Evolutionary conservation across 2,797 vertebrate genomes (phyloP).

Genomic region (Lepus oiostolus): DNA sequence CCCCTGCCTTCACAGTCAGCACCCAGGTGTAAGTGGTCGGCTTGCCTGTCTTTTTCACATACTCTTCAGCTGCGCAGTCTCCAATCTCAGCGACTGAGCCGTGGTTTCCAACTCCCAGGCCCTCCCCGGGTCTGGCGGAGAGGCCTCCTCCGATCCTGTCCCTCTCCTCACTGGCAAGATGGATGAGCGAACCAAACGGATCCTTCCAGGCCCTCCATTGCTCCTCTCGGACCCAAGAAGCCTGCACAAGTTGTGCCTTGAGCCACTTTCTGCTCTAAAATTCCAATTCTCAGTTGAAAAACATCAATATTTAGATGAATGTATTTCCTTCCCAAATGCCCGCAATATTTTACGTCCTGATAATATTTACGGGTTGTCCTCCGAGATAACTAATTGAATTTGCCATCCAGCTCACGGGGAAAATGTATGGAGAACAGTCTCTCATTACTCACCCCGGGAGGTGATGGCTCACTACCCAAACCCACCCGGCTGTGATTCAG

Average conservation of each 20-base stretch:
- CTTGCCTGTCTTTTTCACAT: background rate
- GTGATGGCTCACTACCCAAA: conserved; percentile 73
- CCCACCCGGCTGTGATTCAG: conserved; percentile 59
- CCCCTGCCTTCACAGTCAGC: background rate
- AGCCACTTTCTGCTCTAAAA: background rate
- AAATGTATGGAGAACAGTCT: conserved; percentile 73
- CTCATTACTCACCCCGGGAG: conserved; percentile 77
- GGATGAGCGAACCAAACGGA: background rate
- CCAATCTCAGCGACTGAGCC: rapidly evolving
- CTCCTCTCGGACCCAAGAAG: background rate
- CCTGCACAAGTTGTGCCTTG: background rate
- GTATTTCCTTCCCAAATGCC: conserved; percentile 77
- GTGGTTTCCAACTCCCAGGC: background rate
- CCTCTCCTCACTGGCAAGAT: background rate
- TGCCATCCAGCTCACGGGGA: conserved; percentile 73
- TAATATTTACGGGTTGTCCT: conserved; percentile 76
- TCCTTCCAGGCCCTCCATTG: rapidly evolving
- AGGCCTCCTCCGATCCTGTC: background rate
- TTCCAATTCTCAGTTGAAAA: conserved; percentile 69
- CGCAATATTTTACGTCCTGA: conserved; percentile 74
- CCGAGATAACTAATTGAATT: conserved; percentile 81
- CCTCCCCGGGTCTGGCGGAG: rapidly evolving
- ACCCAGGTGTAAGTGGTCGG: rapidly evolving
- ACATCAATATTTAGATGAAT: conserved; percentile 76
- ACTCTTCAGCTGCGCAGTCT: rapidly evolving